Evolutionary conservation across 1,140 invertebrate species (phyloP).

Genomic region (Drosophila teissieri): DNA sequence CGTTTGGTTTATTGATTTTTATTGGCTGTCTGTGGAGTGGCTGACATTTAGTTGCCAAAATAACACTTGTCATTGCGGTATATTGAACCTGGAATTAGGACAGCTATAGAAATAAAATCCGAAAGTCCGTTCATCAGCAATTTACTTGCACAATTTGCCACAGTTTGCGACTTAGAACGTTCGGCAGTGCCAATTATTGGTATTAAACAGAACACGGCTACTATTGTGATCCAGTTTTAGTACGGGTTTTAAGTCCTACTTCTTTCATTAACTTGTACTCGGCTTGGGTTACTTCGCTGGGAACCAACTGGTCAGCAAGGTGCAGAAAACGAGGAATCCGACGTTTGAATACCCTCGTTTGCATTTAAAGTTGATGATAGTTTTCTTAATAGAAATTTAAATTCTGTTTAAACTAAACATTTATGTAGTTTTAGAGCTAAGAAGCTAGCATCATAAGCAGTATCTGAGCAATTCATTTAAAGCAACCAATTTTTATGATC

Average conservation of each 20-base stretch:
- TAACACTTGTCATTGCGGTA: conserved; percentile 19
- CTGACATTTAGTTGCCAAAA: background rate
- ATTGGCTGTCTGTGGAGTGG: background rate
- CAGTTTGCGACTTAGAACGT: conserved; percentile 48
- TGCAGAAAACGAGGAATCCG: conserved; percentile 1
- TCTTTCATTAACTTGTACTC: conserved; percentile 38
- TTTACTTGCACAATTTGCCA: conserved; percentile 28
- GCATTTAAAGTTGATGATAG: too few relatives aligned
- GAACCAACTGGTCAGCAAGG: conserved; percentile 47
- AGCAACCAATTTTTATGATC: background rate
- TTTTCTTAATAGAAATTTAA: background rate
- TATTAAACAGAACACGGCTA: conserved; percentile 60
- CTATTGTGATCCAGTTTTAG: conserved; percentile 66
- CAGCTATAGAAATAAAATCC: conserved; percentile 40
- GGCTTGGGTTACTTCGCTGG: conserved; percentile 15
- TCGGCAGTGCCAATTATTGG: conserved; percentile 66
- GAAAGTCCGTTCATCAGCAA: background rate
- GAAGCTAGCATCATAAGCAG: too few relatives aligned
- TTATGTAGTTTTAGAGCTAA: too few relatives aligned
- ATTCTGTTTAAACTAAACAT: too few relatives aligned
- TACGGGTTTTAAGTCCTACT: conserved; percentile 49
- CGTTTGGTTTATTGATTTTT: background rate
- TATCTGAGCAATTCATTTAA: background rate
- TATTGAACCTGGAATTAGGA: conserved; percentile 38
- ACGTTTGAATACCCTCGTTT: background rate